Conservation (phyloP, 1,140 invertebrate genomes). For the Solenopsis fugax region DNA sequence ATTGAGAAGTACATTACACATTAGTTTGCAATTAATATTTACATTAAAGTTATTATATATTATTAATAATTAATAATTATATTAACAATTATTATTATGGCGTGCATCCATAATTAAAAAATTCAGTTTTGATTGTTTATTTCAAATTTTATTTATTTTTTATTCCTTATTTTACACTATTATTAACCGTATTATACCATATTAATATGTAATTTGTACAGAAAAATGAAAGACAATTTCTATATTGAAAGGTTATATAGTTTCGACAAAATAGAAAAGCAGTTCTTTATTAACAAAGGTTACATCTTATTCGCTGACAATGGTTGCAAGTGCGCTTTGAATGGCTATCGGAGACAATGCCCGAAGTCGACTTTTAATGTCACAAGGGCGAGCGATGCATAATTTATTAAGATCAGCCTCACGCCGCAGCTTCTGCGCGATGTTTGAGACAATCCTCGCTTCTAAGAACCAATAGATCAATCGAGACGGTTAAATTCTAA, state of each 20-base stretch:
- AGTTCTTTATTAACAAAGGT: constrained; percentile 83
- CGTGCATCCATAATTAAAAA: not conserved
- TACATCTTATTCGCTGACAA: constrained; percentile 75
- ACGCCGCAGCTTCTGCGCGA: constrained; percentile 61
- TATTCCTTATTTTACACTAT: not conserved
- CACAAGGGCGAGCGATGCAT: constrained; percentile 80
- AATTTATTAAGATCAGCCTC: constrained; percentile 78
- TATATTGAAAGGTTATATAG: constrained; percentile 53
- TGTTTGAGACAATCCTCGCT: constrained; percentile 38
- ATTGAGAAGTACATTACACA: not conserved
- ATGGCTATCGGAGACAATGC: constrained; percentile 81
- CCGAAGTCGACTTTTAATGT: constrained; percentile 79
- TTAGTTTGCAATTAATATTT: not conserved
- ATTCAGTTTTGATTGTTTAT: not conserved
- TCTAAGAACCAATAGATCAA: constrained; percentile 38
- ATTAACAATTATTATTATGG: not conserved
- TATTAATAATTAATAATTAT: no score
- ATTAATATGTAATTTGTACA: not conserved
- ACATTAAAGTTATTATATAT: not conserved
- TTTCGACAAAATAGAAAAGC: constrained; percentile 71
- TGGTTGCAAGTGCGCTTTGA: constrained; percentile 73
- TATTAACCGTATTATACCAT: no score
- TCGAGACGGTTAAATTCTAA: constrained; percentile 24
- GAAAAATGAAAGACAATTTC: not conserved
- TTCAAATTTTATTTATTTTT: not conserved